Evolutionary conservation across 2,113 vertebrate genomes (phyloP), one percentile per base, ranked within the genome.

Genomic region (Myiopsitta monachus): DNA sequence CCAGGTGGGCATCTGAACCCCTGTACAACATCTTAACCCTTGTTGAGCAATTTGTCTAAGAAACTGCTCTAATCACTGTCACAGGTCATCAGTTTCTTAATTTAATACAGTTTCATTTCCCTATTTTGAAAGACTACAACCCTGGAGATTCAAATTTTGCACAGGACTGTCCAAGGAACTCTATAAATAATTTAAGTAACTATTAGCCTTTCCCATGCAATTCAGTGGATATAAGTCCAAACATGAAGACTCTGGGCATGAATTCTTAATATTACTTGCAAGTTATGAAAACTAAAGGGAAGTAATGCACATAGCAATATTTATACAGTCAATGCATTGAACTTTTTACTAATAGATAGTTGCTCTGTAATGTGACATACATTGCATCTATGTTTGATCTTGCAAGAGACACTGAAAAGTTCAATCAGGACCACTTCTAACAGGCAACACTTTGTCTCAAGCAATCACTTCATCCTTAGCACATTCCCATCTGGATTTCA

Each of bases 401-500:
- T 36, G 21, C 57, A 59, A 36, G 57, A 36, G 23, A 36, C 83
- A 86, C 44, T 18, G 68, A 87, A 92, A 90, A 90, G 62, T 82
- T 88, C 83, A 69, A 44, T 76, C 2, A 0, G 63, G 92, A 96
- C 87, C 92, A 92, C 87, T 89, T 94, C 74, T 66, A 95, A 96
- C 91, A 96, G 77, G 92, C 74, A 91, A 83, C 9, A 3, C 73
- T 91, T 92, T 88, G 88, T 95, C 57, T 92, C 57, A 69, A 67
- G 87, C 41, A 82, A 70, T 76, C 88, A 79, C 28, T 96, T 96
- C 69, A 79, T 59, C 44, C 74, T 49, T 84, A 85, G 69, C 62
- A 57, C 69, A 76, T 96, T 93, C 68, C 88, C 64, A 52, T 78
- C 76, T 95, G 86, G 16, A 69, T 93, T 94, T 91, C 62, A 59